Evolutionary conservation across 2,888 invertebrate genomes (phyloP).

Genomic region (Hirtodrosophila trivittata): DNA sequence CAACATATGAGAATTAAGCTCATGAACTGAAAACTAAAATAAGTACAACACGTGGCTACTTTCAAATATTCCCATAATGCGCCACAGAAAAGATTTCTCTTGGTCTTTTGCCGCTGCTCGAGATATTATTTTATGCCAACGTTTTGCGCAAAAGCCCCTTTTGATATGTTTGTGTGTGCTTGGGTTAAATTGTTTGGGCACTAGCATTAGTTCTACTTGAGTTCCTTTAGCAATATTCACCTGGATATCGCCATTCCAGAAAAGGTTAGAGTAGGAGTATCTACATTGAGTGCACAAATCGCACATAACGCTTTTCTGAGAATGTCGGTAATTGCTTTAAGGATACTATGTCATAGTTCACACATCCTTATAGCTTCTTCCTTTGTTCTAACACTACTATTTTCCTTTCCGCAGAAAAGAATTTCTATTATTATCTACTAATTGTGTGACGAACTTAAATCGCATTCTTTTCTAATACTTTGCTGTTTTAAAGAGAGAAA

Average conservation of each 20-base stretch:
- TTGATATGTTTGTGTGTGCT: constrained; percentile 69
- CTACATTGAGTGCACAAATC: too few species aligned
- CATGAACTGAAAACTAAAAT: constrained; percentile 11
- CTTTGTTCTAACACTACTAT: too few species aligned
- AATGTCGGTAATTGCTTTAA: too few species aligned
- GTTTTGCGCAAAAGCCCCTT: constrained; percentile 60
- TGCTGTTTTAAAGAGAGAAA: too few species aligned
- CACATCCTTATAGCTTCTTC: too few species aligned
- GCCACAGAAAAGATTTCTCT: constrained; percentile 3
- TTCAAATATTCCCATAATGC: constrained; percentile 66
- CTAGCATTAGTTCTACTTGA: constrained; percentile 31
- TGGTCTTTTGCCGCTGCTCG: constrained; percentile 15
- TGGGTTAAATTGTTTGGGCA: constrained; percentile 56
- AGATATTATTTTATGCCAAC: constrained; percentile 59
- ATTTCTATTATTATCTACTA: too few species aligned
- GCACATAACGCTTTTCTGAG: too few species aligned
- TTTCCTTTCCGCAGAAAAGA: too few species aligned
- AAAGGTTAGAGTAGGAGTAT: too few species aligned
- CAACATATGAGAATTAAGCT: constrained; percentile 18
- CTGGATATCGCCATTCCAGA: background rate
- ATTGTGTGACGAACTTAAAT: too few species aligned
- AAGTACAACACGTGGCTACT: constrained; percentile 50
- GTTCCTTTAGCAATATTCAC: constrained; percentile 19
- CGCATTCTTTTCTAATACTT: too few species aligned
- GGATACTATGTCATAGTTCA: too few species aligned